Evolutionary conservation across 2,797 vertebrate species (phyloP).

Genomic region (Enteromius anoplus): DNA sequence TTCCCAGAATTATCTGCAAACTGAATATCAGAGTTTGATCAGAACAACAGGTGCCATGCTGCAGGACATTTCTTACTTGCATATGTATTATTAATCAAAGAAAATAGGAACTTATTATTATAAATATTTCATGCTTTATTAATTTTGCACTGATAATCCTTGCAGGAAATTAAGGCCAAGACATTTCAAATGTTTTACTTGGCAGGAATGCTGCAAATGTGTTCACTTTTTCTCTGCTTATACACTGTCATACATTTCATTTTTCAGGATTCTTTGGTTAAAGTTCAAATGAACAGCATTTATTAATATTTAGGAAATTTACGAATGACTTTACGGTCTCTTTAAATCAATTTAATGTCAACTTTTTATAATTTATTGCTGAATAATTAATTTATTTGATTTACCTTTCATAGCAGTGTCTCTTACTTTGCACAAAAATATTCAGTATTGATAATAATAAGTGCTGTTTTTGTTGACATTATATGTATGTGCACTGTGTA

Average conservation of each 20-base stretch:
- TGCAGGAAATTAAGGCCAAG: neutral
- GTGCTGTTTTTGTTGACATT: too few species aligned
- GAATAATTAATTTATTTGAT: neutral
- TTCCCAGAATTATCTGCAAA: conserved; percentile 34
- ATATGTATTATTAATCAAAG: neutral
- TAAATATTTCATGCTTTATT: conserved; percentile 8
- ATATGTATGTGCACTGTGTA: too few species aligned
- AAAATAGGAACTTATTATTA: conserved; percentile 8
- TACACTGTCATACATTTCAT: neutral
- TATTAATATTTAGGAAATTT: neutral
- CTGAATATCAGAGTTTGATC: conserved; percentile 38
- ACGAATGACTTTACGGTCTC: neutral
- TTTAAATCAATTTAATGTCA: neutral
- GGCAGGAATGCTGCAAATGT: neutral
- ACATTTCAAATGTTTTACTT: neutral
- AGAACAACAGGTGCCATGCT: neutral
- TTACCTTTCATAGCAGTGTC: neutral
- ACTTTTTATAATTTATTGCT: neutral
- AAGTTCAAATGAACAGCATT: neutral
- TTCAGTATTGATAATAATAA: neutral
- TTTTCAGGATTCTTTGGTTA: neutral
- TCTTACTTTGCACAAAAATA: neutral
- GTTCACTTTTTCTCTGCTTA: neutral
- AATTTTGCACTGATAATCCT: neutral
- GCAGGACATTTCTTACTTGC: neutral